Evolutionary conservation across 2,797 vertebrate species (phyloP).

Genomic region (Chanos chanos): DNA sequence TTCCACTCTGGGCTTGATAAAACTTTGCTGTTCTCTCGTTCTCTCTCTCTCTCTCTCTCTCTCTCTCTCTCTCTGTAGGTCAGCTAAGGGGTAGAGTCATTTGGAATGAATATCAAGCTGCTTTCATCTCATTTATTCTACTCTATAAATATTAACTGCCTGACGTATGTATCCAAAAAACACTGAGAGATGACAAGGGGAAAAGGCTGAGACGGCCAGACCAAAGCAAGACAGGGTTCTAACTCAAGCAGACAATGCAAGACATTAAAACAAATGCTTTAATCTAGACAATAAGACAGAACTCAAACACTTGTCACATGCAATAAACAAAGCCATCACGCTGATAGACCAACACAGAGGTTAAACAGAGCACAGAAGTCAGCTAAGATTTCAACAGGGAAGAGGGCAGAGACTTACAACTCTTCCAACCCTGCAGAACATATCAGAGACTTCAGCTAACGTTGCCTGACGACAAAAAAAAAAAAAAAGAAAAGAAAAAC

Average conservation of each 20-base stretch:
- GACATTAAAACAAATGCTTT: slow-evolving; percentile 21
- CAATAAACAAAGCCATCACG: slow-evolving; percentile 20
- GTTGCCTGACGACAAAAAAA: neutral
- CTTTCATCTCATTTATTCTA: slow-evolving; percentile 56
- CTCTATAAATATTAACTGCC: slow-evolving; percentile 37
- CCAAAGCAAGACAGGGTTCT: slow-evolving; percentile 14
- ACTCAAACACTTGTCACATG: slow-evolving; percentile 25
- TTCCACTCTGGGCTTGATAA: no score
- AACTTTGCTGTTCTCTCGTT: neutral
- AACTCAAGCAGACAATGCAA: slow-evolving; percentile 24
- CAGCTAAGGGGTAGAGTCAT: slow-evolving; percentile 67
- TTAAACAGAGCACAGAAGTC: slow-evolving; percentile 27
- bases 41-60: neutral
- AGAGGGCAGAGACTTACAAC: slow-evolving; percentile 26
- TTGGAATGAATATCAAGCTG: slow-evolving; percentile 64
- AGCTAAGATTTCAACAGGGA: slow-evolving; percentile 27
- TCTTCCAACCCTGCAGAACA: no score
- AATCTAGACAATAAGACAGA: slow-evolving; percentile 27
- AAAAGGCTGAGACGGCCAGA: slow-evolving; percentile 23
- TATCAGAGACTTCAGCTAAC: no score
- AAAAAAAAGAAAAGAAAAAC: neutral
- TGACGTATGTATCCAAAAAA: slow-evolving; percentile 12
- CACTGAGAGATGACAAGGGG: neutral
- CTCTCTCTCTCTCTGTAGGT: slow-evolving; percentile 49
- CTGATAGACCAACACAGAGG: slow-evolving; percentile 24